These are phyloP conservation scores for Aurelia sp. DNA, from an alignment of 30 jellyfish, hydroid and myxozoan species.

Conservation along the genomic window DNA sequence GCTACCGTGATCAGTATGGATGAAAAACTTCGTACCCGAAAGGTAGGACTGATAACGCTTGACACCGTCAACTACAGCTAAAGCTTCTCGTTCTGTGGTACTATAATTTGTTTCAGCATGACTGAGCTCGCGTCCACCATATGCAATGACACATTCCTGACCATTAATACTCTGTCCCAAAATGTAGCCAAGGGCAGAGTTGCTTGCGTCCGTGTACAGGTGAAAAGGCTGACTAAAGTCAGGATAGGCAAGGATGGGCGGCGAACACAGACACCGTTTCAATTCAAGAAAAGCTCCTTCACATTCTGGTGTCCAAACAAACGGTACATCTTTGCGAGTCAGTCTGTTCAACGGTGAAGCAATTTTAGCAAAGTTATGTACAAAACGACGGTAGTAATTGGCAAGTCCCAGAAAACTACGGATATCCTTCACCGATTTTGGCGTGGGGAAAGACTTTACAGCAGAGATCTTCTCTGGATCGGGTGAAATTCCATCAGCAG, in stretches of 20 bases:
- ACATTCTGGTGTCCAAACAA: not conserved
- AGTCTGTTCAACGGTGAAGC: too few relatives aligned
- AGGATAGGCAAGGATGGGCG: constrained; percentile 60
- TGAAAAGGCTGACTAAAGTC: constrained; percentile 46
- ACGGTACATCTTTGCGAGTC: too few relatives aligned
- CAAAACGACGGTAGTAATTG: constrained; percentile 56
- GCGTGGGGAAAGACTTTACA: constrained; percentile 27
- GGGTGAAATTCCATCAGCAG: constrained; percentile 63
- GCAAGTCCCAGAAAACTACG: constrained; percentile 21
- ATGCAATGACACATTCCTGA: constrained; percentile 37
- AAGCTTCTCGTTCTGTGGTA: constrained; percentile 64
- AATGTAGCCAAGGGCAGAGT: constrained; percentile 43
- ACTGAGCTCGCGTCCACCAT: constrained; percentile 53
- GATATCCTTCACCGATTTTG: constrained; percentile 28
- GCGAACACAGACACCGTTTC: constrained; percentile 11
- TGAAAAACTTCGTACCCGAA: constrained; percentile 6
- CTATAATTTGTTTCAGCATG: constrained; percentile 39
- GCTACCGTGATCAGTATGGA: constrained; percentile 29
- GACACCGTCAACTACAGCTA: constrained; percentile 61
- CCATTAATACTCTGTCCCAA: constrained; percentile 31
- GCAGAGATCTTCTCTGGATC: constrained; percentile 53
- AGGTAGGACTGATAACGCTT: constrained; percentile 41
- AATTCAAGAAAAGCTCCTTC: constrained; percentile 27
- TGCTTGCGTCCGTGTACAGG: constrained; percentile 64
- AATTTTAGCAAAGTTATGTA: constrained; percentile 30